These are phyloP conservation scores for Rachycentron canadum DNA, from an alignment of 2,797 vertebrate genomes.

Conservation along the genomic window DNA sequence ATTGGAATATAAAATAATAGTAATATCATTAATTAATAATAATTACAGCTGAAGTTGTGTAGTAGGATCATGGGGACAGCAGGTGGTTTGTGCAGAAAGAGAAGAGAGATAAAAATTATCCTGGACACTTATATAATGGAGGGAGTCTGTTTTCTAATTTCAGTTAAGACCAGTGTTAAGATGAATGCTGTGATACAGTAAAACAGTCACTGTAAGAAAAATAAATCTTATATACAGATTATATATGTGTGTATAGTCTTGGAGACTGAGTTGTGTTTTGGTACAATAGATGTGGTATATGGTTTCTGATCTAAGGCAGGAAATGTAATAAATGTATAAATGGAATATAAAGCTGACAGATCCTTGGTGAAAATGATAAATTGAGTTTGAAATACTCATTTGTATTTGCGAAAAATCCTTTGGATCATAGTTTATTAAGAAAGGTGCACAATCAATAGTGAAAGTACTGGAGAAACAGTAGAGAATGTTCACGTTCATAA, in stretches of 20 bases:
- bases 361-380: neutral
- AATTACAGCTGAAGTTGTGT: too few relatives aligned
- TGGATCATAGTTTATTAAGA: neutral
- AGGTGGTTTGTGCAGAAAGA: too few relatives aligned
- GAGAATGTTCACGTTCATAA: constrained; percentile 7
- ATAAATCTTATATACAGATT: neutral
- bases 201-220: constrained; percentile 7
- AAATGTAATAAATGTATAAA: constrained; percentile 23
- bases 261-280: constrained; percentile 46
- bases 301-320: constrained; percentile 27
- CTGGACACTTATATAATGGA: too few relatives aligned
- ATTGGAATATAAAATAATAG: too few relatives aligned
- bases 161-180: constrained; percentile 1
- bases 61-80: too few relatives aligned
- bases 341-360: neutral
- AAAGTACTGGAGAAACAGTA: neutral
- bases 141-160: neutral
- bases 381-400: neutral
- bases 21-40: too few relatives aligned
- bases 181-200: constrained; percentile 17
- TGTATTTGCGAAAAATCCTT: neutral
- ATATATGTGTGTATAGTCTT: constrained; percentile 1
- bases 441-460: neutral
- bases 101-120: too few relatives aligned
- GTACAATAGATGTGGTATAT: constrained; percentile 42